phyloP scores from a whole-genome alignment of 2,113 vertebrate species.

The Poeciliopsis turrubarensis region DNA sequence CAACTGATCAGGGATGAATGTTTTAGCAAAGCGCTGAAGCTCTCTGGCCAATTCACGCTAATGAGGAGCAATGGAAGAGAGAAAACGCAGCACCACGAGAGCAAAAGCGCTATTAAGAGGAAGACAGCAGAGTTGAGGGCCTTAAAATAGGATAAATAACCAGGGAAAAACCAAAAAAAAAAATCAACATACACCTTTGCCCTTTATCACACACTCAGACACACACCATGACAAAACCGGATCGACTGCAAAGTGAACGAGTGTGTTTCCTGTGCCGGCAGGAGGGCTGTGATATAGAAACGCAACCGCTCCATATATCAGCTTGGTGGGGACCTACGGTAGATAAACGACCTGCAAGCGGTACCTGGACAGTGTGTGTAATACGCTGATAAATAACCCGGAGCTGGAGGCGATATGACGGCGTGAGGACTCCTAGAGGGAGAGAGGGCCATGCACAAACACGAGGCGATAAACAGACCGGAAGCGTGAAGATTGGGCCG shows the following conservation, averaged over 20 bases:
- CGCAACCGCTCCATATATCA: slow-evolving; percentile 69
- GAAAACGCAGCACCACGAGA: slow-evolving; percentile 46
- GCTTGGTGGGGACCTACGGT: slow-evolving; percentile 34
- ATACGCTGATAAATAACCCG: slow-evolving; percentile 68
- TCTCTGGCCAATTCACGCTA: slow-evolving; percentile 48
- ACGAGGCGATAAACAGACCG: slow-evolving; percentile 28
- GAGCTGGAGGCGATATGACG: slow-evolving; percentile 36
- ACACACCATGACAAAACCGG: slow-evolving; percentile 37
- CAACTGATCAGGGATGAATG: no score
- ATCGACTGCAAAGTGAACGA: slow-evolving; percentile 11
- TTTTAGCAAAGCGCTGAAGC: background rate
- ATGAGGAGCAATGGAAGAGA: slow-evolving; percentile 61
- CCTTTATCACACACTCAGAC: slow-evolving; percentile 40
- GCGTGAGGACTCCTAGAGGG: slow-evolving; percentile 23
- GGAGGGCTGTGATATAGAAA: slow-evolving; percentile 53
- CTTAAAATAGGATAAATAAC: slow-evolving; percentile 70
- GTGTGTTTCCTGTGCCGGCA: slow-evolving; percentile 45
- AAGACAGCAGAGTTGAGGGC: slow-evolving; percentile 54
- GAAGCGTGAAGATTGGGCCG: slow-evolving; percentile 25
- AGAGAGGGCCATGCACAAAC: slow-evolving; percentile 8
- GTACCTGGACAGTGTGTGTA: slow-evolving; percentile 60
- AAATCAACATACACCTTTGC: slow-evolving; percentile 41
- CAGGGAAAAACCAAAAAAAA: slow-evolving; percentile 6
- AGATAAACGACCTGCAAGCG: slow-evolving; percentile 57
- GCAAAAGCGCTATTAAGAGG: slow-evolving; percentile 57